Base-by-base conservation (phyloP, 2,797 vertebrate species). In the Poecilia picta region DNA sequence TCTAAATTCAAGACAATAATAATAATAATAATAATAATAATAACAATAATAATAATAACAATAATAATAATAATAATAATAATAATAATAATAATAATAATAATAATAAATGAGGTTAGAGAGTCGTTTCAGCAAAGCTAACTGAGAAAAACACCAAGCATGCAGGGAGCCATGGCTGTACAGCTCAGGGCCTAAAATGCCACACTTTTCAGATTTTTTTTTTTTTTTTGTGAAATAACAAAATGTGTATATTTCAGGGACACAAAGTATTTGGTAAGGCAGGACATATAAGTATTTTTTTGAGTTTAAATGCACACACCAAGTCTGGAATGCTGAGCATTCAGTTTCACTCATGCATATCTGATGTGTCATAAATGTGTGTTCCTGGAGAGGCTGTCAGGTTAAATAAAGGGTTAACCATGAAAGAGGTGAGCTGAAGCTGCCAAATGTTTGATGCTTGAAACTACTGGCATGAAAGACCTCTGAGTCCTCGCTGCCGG, bases 371-470 rank as follows among this genome's bases (percentile, higher is more conserved):
- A 36, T 51, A 51, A 51, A 73, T 51, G 33, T 25, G 43, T 57
- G 3, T 57, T 84, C 80, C 72, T 81, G 20, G 72, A 62, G 74
- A 87, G 83, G 83, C 16, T 90, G 88, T 91, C 87, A 87, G 80
- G 83, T 85, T 81, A 87, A 89, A 89, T 89, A 84, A 88, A 39
- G 80, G 84, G 87, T 91, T 88, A 87, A 90, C 68, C 43, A 68
- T 81, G 78, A 75, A 25, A 81, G 51, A 74, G 77, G 81, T 74
- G 79, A 39, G 79, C 79, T 28, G 71, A 82, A 74, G 55, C 73
- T 88, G 88, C 83, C 86, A 87, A 91, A 79, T 51, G 46, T 89
- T 82, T 88, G 82, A 82, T 83, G 78, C 59, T 51, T 85, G 53
- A 43, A 73, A 66, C 84, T 78, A 86, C 83, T 91, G 89, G 80